Evolutionary conservation across 1,140 invertebrate species (phyloP).

Genomic region (Patella vulgata): DNA sequence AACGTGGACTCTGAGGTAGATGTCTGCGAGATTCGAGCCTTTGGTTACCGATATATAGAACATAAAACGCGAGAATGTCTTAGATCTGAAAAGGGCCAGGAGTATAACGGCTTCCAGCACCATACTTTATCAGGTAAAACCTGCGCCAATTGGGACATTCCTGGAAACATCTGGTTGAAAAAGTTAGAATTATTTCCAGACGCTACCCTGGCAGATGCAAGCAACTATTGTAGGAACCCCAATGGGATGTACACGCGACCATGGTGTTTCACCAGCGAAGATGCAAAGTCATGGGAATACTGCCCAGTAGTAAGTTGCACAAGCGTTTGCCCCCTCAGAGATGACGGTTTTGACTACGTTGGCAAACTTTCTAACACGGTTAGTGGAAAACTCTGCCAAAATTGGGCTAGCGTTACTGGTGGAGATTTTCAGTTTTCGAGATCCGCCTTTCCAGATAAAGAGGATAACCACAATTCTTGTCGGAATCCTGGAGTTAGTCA

Average conservation of each 20-base stretch:
- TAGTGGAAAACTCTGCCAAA: not conserved
- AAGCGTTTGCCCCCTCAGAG: not conserved
- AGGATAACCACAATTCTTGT: slow-evolving; percentile 2
- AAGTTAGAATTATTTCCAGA: not conserved
- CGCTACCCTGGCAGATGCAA: not conserved
- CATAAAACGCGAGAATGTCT: slow-evolving; percentile 4
- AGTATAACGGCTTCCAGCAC: slow-evolving; percentile 12
- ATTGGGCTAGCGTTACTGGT: not conserved
- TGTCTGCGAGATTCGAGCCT: slow-evolving; percentile 7
- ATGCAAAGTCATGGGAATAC: not conserved
- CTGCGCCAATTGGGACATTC: not conserved
- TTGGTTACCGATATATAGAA: not conserved
- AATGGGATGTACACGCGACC: no score
- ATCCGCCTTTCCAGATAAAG: slow-evolving; percentile 6
- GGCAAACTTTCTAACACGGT: not conserved
- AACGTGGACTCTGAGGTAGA: not conserved
- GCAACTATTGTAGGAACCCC: slow-evolving; percentile 5
- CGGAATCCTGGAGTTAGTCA: slow-evolving; percentile 12
- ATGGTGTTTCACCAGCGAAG: not conserved
- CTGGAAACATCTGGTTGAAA: no score
- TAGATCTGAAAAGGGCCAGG: slow-evolving; percentile 1
- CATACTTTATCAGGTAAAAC: not conserved
- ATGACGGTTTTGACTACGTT: slow-evolving; percentile 8
- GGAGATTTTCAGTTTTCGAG: not conserved
- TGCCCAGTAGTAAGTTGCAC: not conserved